These are phyloP conservation scores for Campylorhamphus procurvoides DNA, from an alignment of 2,113 vertebrate species.

Conservation along the genomic window DNA sequence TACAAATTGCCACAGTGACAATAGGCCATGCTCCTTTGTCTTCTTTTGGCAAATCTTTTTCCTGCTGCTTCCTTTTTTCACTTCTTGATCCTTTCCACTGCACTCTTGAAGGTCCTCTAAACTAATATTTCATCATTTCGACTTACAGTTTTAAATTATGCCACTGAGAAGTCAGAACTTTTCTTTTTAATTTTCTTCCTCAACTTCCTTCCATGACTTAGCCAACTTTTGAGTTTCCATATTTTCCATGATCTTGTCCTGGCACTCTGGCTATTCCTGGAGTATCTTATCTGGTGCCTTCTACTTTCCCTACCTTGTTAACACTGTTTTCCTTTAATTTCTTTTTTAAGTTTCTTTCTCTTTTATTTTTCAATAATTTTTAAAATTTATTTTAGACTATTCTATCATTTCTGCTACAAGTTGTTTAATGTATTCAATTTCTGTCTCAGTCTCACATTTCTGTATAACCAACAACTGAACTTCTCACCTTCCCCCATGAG, in stretches of 20 bases:
- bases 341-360: not conserved
- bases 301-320: accelerated
- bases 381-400: not conserved
- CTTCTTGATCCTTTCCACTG: not conserved
- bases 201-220: not conserved
- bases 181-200: not conserved
- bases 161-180: not conserved
- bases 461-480: not conserved
- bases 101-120: not conserved
- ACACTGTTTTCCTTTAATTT: not conserved
- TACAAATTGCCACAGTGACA: not conserved
- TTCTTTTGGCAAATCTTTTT: not conserved
- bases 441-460: not conserved
- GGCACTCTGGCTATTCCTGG: not conserved
- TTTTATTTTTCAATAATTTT: not conserved
- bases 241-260: not conserved
- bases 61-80: not conserved
- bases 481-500: not conserved
- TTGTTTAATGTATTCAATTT: not conserved
- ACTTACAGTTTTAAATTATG: not conserved
- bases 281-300: not conserved
- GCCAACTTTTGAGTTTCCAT: not conserved
- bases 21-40: not conserved
- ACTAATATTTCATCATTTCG: not conserved
- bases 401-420: not conserved